phyloP scores from a whole-genome alignment of 2,888 invertebrate genomes.

The Herminia tarsipennalis region DNA sequence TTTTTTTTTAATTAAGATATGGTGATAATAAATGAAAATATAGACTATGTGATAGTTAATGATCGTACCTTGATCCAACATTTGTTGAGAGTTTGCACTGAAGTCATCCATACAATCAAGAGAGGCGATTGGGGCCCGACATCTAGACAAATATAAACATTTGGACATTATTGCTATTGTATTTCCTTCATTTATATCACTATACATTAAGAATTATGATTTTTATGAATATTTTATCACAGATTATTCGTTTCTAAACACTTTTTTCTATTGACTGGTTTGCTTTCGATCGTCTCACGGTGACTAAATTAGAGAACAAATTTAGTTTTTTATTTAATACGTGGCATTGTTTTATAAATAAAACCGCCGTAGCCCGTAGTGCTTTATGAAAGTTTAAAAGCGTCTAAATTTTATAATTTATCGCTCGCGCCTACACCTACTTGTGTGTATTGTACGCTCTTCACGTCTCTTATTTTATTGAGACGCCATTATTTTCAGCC shows the following conservation, averaged over 20 bases:
- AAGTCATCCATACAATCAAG: constrained; percentile 98
- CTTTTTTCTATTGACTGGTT: constrained; percentile 7
- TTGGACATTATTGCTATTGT: constrained; percentile 15
- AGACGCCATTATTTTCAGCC: not conserved
- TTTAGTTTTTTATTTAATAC: constrained; percentile 28
- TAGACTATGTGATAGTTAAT: not conserved
- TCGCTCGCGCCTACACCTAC: constrained; percentile 5
- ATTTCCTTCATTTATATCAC: not conserved
- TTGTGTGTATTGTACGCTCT: constrained; percentile 10
- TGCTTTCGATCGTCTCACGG: constrained; percentile 15
- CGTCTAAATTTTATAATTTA: constrained; percentile 21
- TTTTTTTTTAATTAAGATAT: too few relatives aligned
- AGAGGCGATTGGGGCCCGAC: constrained; percentile 96
- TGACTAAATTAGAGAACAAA: constrained; percentile 29
- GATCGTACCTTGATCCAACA: constrained; percentile 80
- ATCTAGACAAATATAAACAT: constrained; percentile 81
- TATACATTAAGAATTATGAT: constrained; percentile 7
- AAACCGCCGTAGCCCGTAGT: constrained; percentile 12
- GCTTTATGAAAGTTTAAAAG: constrained; percentile 22
- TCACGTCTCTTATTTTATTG: not conserved
- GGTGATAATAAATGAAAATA: too few relatives aligned
- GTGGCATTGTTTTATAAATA: constrained; percentile 36
- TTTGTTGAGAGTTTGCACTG: constrained; percentile 87
- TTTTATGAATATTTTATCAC: constrained; percentile 6
- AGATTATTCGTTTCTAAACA: constrained; percentile 7